Evolutionary conservation across 2,797 vertebrate genomes (phyloP).

Genomic region (Notoglanidium macrostoma): DNA sequence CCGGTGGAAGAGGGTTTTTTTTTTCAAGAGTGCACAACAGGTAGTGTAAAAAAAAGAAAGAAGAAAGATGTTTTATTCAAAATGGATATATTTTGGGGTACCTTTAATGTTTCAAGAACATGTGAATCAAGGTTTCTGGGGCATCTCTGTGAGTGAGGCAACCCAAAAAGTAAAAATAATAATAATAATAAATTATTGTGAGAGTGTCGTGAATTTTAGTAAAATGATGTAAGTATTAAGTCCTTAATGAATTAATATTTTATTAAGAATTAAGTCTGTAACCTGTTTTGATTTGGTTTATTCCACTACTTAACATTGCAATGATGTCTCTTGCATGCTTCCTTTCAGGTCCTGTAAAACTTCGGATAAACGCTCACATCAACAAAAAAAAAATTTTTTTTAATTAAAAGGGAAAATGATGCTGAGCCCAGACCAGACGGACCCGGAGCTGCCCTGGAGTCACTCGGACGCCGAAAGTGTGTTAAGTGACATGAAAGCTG

Average conservation of each 20-base stretch:
- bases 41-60: neutral
- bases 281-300: neutral
- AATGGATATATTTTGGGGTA: neutral
- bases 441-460: constrained; percentile 84
- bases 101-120: neutral
- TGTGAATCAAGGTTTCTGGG: neutral
- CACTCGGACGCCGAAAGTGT: constrained; percentile 83
- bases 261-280: neutral
- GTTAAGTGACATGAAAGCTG: constrained; percentile 79
- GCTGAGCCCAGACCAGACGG: constrained; percentile 84
- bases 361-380: neutral
- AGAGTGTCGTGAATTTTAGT: neutral
- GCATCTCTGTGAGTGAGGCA: neutral
- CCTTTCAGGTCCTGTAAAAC: constrained; percentile 38
- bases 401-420: constrained; percentile 78
- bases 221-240: neutral
- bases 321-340: neutral
- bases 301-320: neutral
- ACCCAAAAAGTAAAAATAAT: neutral
- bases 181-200: neutral
- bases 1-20: neutral
- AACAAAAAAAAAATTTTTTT: neutral
- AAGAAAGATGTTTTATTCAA: neutral
- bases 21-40: neutral
- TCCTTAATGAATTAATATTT: too few species aligned